Base-by-base conservation (phyloP, 2,797 vertebrate species). In the Centropyge bicolor region DNA sequence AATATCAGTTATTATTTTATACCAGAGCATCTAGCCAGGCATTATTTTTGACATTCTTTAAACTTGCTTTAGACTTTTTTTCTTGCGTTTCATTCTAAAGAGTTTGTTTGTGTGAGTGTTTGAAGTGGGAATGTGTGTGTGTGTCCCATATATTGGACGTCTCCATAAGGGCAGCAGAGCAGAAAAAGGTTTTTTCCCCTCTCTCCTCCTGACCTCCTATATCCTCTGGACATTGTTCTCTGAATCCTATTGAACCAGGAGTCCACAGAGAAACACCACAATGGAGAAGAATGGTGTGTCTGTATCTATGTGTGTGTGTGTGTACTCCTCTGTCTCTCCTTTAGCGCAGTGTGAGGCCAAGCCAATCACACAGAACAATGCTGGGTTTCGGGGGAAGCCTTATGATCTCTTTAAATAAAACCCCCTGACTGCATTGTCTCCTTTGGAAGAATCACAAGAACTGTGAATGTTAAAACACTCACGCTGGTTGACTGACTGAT, bases 221-320 rank as follows among this genome's bases (percentile, higher is more conserved):
- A 87, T 90, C 81, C 89, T 90, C 75, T 82, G 54, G 27, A 82
- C 89, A 93, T 94, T 94, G 95, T 95, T 94, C 89, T 89, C 89
- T 61, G 77, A 90, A 90, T 93, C 90, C 91, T 92, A 92, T 94
- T 94, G 94, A 95, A 92, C 86, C 85, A 55, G 66, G 81, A 87
- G 86, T 92, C 86, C 83, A 86, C 83, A 82, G 86, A 94, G 92
- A 89, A 88, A 80, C 76, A 72, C 49, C 74, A 94, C 93, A 94
- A 92, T 93, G 57, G 86, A 82, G 90, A 90, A 91, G 89, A 91
- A 92, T 90, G 55, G 78, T 87, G 89, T 93, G 85, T 88, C 6
- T 84, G 49, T 72, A 52, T 60, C 70, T 60, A 64, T 35, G 46
- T 65, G 56, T 66, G 57, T 46, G 68, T 52, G 65, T 20, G 66